phyloP scores from a whole-genome alignment of 2,888 invertebrate species.

The Luffia ferchaultella region DNA sequence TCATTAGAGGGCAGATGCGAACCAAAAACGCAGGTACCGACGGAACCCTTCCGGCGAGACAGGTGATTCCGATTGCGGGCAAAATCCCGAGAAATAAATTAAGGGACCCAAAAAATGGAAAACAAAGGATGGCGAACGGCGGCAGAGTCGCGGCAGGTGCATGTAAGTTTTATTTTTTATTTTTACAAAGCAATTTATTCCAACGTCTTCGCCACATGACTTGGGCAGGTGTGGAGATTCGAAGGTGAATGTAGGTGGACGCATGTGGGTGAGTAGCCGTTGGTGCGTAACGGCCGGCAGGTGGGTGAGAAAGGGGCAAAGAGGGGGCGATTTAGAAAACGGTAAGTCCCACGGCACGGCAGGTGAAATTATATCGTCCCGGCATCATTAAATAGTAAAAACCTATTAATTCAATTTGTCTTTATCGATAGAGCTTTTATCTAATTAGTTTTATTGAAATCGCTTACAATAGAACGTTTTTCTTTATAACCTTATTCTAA shows the following conservation, averaged over 20 bases:
- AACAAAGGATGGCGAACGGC: slow-evolving; percentile 60
- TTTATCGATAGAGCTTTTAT: no score
- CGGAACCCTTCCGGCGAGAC: slow-evolving; percentile 64
- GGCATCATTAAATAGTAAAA: neutral
- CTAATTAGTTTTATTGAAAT: no score
- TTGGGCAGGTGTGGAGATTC: slow-evolving; percentile 56
- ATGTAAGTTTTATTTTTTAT: slow-evolving; percentile 11
- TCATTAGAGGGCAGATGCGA: slow-evolving; percentile 57
- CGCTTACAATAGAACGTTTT: no score
- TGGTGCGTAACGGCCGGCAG: slow-evolving; percentile 66
- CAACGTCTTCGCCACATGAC: slow-evolving; percentile 67
- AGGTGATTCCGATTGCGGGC: slow-evolving; percentile 59
- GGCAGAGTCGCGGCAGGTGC: slow-evolving; percentile 35
- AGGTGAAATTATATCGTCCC: neutral
- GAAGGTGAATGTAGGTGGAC: slow-evolving; percentile 31
- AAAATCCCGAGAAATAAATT: slow-evolving; percentile 60
- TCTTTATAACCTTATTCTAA: no score
- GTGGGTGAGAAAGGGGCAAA: slow-evolving; percentile 52
- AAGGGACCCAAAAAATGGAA: slow-evolving; percentile 53
- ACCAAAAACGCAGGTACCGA: slow-evolving; percentile 54
- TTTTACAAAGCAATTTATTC: slow-evolving; percentile 12
- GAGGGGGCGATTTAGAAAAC: slow-evolving; percentile 51
- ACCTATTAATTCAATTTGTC: neutral
- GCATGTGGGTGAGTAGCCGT: slow-evolving; percentile 45
- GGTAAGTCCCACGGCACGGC: slow-evolving; percentile 54